These are phyloP conservation scores for Abrostola tripartita DNA, from an alignment of 2,888 invertebrate species.

Conservation along the genomic window DNA sequence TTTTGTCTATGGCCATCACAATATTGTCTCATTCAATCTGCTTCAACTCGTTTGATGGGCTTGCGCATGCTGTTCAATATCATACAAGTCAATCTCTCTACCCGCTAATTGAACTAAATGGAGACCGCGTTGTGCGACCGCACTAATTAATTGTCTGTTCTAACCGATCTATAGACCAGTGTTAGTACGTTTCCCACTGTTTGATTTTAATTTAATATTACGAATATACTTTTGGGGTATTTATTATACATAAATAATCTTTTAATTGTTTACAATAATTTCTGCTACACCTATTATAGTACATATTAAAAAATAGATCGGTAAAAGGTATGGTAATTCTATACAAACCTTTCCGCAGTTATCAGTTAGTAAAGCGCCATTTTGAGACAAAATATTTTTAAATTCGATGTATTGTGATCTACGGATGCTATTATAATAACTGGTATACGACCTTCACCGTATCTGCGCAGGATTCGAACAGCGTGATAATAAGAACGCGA, in stretches of 20 bases:
- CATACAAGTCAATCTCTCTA: slow-evolving; percentile 45
- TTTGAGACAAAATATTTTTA: slow-evolving; percentile 25
- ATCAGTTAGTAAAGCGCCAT: not conserved
- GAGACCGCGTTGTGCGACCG: slow-evolving; percentile 25
- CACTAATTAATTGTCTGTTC: slow-evolving; percentile 58
- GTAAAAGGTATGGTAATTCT: not conserved
- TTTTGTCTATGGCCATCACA: too few relatives aligned
- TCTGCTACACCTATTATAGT: too few relatives aligned
- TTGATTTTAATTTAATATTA: slow-evolving; percentile 24
- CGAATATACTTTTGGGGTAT: too few relatives aligned
- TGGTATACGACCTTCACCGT: slow-evolving; percentile 51
- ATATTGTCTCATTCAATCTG: not conserved
- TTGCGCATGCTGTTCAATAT: not conserved
- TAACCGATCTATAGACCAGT: slow-evolving; percentile 13
- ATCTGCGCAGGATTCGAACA: slow-evolving; percentile 52
- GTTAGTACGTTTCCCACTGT: slow-evolving; percentile 14
- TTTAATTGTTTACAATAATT: too few relatives aligned
- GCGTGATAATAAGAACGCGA: slow-evolving; percentile 44
- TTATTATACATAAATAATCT: too few relatives aligned
- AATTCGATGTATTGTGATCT: slow-evolving; percentile 34
- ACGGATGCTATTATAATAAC: slow-evolving; percentile 44
- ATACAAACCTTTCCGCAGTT: not conserved
- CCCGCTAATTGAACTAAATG: slow-evolving; percentile 60
- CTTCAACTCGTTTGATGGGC: not conserved
- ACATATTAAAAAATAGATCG: not conserved